Evolutionary conservation across 2,888 invertebrate species (phyloP), one percentile per base, ranked within the genome.

Genomic region (Nebria salina): DNA sequence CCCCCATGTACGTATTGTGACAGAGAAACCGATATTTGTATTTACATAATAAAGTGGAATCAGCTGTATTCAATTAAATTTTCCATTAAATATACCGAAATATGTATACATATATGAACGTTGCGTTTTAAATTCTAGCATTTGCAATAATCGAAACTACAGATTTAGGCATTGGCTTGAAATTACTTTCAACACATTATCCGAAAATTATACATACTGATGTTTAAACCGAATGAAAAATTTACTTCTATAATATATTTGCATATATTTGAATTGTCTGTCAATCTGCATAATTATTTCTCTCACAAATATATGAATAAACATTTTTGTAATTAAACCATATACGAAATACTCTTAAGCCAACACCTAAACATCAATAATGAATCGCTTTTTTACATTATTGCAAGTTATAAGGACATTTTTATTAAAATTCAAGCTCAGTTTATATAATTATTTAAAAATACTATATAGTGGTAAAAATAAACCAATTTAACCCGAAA

Each of bases 21-120:
- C 15, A 70, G 70, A 54, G 70, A 70, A 70, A 70, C 70, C 34
- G 70, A 26, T 70, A 70, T 70, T 70, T 70, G 70, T 70, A 70
- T 70, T 70, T 70, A 70, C 70, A 70, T 70, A 70, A 70, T 70
- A 34, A 70, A 70, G 70, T 70, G 70, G 70, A 70, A 70, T 70
- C 70, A 70, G 25, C 70, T 70, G 70, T 70, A 70, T 70, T 70
- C 70, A 70, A 70, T 70, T 70, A 70, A 70, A 70, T 70, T 70
- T 70, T 70, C 70, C 26, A 70, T 70, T 70, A 70, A 70, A 70
- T 70, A 70, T 70, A 70, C 70, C 34, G 25, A 70, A 20, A 20
- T 25, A 70, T 20, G 13, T 25, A 70, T 54, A 7, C 2, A 54
- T 13, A 54, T 13, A 6, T 13, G 13, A 11, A 54, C 54, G 13